A percentile compares a stretch with the other conserved stretches of the same genome.
Conservation (phyloP, 1,140 invertebrate species). For the Pogonognathellus flavescens region DNA sequence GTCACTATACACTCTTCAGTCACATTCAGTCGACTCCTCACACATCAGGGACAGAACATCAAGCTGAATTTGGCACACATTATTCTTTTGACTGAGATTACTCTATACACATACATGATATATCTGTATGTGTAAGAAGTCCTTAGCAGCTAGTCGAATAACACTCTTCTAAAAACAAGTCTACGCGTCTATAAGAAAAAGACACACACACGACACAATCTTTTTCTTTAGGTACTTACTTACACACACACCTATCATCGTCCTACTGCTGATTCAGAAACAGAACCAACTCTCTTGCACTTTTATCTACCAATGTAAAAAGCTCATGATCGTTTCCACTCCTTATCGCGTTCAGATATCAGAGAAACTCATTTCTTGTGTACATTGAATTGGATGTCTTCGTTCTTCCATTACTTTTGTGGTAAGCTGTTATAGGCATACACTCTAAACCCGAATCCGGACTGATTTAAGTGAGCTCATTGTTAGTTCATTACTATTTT, state of each 20-base stretch:
- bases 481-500: background rate
- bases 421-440: background rate
- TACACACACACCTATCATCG: slow-evolving; percentile 24
- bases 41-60: slow-evolving; percentile 37
- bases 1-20: background rate
- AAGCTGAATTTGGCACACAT: slow-evolving; percentile 44
- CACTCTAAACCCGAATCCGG: background rate
- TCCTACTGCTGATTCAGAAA: slow-evolving; percentile 31
- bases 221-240: no score
- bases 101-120: background rate
- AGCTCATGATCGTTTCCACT: background rate
- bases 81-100: slow-evolving; percentile 39
- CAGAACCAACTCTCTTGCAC: background rate
- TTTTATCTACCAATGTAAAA: background rate
- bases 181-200: background rate
- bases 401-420: slow-evolving; percentile 1
- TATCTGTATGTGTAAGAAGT: background rate
- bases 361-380: slow-evolving; percentile 28
- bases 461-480: background rate
- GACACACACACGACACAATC: no score
- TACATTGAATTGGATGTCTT: background rate
- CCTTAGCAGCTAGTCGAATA: no score
- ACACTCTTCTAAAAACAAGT: background rate
- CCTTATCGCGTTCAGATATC: slow-evolving; percentile 1
- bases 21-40: background rate